These are phyloP conservation scores for Argya squamiceps DNA, from an alignment of 2,797 vertebrate genomes.

Conservation along the genomic window DNA sequence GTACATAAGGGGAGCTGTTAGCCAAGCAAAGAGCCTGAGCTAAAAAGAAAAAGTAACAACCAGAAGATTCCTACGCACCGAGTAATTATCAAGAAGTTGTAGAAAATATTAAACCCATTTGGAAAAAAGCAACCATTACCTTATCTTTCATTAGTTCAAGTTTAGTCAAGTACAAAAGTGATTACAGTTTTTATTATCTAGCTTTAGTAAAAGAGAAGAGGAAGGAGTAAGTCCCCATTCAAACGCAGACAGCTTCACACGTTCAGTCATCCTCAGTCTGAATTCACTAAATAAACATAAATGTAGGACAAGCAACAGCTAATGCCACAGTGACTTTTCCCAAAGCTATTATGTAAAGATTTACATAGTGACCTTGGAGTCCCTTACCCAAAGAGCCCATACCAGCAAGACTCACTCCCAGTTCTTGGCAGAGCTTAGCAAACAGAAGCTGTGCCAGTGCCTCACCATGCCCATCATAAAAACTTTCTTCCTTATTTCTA, in stretches of 20 bases:
- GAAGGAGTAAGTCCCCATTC: not conserved
- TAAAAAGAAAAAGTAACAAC: not conserved
- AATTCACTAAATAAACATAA: not conserved
- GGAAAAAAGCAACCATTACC: not conserved
- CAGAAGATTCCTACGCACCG: not conserved
- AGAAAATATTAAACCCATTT: not conserved
- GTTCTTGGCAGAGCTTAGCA: not conserved
- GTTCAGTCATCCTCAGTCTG: not conserved
- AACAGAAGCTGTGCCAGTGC: not conserved
- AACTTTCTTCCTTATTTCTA: not conserved
- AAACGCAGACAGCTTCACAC: not conserved
- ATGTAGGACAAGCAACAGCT: not conserved
- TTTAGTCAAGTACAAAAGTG: not conserved
- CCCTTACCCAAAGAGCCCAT: not conserved
- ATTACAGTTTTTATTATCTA: not conserved
- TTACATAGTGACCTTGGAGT: not conserved
- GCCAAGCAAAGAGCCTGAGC: not conserved
- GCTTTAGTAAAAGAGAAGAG: not conserved
- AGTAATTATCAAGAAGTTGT: not conserved
- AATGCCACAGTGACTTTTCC: not conserved
- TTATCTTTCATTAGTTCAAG: not conserved
- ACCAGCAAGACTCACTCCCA: not conserved
- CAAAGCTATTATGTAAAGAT: not conserved
- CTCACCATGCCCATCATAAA: not conserved
- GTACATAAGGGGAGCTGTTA: not conserved